These are phyloP conservation scores for Adelphocoris suturalis DNA, from an alignment of 2,888 invertebrate species.

Conservation along the genomic window DNA sequence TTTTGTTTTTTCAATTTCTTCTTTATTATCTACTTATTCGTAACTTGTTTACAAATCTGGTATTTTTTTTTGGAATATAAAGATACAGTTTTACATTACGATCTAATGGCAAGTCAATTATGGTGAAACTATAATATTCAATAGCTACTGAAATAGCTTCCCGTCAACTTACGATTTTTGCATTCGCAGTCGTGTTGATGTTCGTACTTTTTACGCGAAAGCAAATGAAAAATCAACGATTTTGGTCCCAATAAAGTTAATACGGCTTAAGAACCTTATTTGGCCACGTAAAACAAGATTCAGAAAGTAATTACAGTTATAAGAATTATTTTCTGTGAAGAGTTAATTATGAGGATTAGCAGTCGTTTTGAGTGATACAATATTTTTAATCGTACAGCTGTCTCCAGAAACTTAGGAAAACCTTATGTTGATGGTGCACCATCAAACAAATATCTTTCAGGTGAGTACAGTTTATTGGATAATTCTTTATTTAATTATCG, in stretches of 20 bases:
- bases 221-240: constrained; percentile 52
- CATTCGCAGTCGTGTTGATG: not conserved
- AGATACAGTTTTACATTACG: constrained; percentile 44
- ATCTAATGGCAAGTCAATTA: constrained; percentile 52
- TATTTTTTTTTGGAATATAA: constrained; percentile 29
- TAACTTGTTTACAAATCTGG: not conserved
- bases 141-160: constrained; percentile 35
- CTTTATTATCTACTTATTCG: constrained; percentile 13
- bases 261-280: constrained; percentile 55
- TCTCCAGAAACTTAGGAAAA: not conserved
- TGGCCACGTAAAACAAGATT: constrained; percentile 18
- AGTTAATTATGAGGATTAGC: constrained; percentile 7
- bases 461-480: too few species aligned
- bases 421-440: not conserved
- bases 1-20: not conserved
- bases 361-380: not conserved
- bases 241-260: constrained; percentile 68
- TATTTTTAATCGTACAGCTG: too few species aligned
- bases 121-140: constrained; percentile 45
- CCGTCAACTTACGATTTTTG: not conserved
- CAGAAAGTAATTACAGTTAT: not conserved
- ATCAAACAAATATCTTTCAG: too few species aligned
- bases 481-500: too few species aligned
- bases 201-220: constrained; percentile 15
- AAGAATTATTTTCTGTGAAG: not conserved